A percentile compares a stretch with the other conserved stretches of the same genome.
phyloP scores from a whole-genome alignment of 2,113 vertebrate species.

The Cololabis saira region DNA sequence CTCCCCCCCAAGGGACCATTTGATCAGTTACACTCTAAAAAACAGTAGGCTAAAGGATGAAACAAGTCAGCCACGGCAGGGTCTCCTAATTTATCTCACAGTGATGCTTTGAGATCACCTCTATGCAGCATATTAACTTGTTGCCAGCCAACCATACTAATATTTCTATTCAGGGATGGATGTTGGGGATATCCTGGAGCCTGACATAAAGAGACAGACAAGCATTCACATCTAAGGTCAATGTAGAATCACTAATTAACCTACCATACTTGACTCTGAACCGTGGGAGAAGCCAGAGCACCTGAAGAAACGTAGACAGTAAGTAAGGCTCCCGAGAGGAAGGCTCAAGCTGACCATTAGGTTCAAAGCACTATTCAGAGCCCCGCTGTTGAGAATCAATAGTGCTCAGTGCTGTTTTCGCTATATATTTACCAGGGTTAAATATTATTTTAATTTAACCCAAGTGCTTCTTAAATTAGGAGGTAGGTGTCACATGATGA shows the following conservation, averaged over 20 bases:
- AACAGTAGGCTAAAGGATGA: slow-evolving; percentile 3
- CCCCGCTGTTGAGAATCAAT: neutral
- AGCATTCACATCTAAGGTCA: neutral
- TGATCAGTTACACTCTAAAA: slow-evolving; percentile 11
- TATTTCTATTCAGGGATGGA: too few relatives aligned
- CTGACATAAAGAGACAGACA: slow-evolving; percentile 1
- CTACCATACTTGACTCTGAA: neutral
- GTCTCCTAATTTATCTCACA: neutral
- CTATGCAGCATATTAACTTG: too few relatives aligned
- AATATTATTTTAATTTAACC: neutral
- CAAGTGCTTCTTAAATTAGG: neutral
- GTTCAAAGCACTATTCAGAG: neutral
- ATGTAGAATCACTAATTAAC: slow-evolving; percentile 4
- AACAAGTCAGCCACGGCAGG: neutral
- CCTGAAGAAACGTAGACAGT: neutral
- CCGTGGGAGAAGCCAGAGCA: neutral
- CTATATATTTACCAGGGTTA: neutral
- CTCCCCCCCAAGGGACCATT: neutral
- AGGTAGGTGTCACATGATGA: neutral
- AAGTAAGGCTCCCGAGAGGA: neutral
- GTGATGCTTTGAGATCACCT: neutral
- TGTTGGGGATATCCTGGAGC: neutral
- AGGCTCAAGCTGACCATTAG: neutral
- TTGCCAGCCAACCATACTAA: too few relatives aligned
- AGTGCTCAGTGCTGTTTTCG: neutral